Evolutionary conservation across 2,113 vertebrate species (phyloP).

Genomic region (Pomatostomus ruficeps): DNA sequence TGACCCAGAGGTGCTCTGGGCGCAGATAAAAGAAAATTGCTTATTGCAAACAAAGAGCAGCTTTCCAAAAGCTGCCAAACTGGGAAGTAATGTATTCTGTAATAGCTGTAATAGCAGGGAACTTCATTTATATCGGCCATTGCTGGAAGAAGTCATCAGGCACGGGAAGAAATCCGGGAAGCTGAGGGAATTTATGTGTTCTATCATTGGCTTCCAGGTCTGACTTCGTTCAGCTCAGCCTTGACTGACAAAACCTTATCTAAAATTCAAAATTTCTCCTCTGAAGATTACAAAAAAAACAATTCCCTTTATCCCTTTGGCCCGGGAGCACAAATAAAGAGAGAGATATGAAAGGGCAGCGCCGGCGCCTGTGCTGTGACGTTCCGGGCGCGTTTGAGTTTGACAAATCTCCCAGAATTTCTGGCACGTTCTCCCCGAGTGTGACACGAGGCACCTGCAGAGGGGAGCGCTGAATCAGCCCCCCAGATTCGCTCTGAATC

Average conservation of each 20-base stretch:
- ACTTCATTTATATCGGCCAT: not conserved
- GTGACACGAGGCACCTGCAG: rapidly evolving
- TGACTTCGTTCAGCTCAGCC: not conserved
- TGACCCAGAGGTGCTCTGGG: conserved; percentile 17
- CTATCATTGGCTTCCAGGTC: conserved; percentile 1
- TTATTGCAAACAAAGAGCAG: conserved; percentile 7
- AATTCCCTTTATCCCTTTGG: not conserved
- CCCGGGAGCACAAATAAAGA: not conserved
- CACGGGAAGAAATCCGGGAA: not conserved
- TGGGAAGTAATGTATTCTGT: conserved; percentile 21
- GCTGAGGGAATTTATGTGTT: not conserved
- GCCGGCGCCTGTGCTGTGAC: rapidly evolving
- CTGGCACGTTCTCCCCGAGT: not conserved
- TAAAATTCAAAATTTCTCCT: not conserved
- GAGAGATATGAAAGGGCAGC: not conserved
- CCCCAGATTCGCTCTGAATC: rapidly evolving
- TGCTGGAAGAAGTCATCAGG: not conserved
- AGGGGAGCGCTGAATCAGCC: rapidly evolving
- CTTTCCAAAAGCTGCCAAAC: conserved; percentile 11
- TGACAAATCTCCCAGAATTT: not conserved
- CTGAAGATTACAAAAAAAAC: not conserved
- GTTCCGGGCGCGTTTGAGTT: not conserved
- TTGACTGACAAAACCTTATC: conserved; percentile 14
- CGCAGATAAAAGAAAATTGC: conserved; percentile 34
- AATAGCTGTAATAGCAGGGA: conserved; percentile 25